Evolutionary conservation across 1,140 invertebrate genomes (phyloP), one percentile per base, ranked within the genome.

Genomic region (Bicyclus anynana): DNA sequence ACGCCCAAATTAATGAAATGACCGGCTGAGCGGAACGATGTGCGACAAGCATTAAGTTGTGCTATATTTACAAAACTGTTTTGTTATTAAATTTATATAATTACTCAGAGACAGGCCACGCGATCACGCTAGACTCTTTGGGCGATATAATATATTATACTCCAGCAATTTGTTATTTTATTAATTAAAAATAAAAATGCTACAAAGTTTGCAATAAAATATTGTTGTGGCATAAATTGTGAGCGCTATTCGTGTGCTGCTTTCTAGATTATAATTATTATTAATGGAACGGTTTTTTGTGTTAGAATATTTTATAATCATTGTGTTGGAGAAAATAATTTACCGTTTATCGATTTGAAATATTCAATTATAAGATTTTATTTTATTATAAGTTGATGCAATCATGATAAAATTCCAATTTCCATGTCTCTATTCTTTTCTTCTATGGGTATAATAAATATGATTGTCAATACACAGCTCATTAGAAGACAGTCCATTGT

Each of bases 161-260:
- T 16, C 13, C 6, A 17, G 37, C 37, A 40, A 40, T 40, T 40
- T 40, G 37, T 40, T 40, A 40, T 17, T 40, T 40, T 40, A 40
- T 40, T 40, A 40, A 40, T 40, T 40, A 40, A 40, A n/a, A 40
- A 40, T 16, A 17, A 40, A 40, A 40, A 40, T 40, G 37, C 37
- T 16, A 17, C 16, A 16, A 40, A 40, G 16, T 40, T 33, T 33
- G 29, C 29, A 33, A 33, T 14, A 40, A 40, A 40, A 40, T 40
- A 40, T 40, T 40, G 37, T 40, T 40, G 37, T 17, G 37, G 13
- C 4, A 5, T 16, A 40, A 40, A 40, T 17, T 1, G 6, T 16
- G 37, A 29, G 2, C 27, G 29, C 26, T 2, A 27, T 27, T 33
- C 10, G 29, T 33, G n/a, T 3, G 1, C 3, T 33, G 29, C 3